Evolutionary conservation across 1,140 invertebrate genomes (phyloP).

Genomic region (Heterodera carotae): DNA sequence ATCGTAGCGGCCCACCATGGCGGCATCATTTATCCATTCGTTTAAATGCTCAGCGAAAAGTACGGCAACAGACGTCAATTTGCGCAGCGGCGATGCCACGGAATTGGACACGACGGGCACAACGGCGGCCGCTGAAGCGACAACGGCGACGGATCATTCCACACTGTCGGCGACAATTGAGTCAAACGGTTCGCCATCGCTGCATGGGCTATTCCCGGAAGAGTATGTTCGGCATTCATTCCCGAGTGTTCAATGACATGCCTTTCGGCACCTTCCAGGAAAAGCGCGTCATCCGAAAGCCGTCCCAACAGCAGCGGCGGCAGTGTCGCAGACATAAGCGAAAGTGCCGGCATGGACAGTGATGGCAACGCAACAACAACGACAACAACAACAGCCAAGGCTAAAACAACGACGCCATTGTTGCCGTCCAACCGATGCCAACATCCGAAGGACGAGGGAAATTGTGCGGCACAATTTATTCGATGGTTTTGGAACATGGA

Average conservation of each 20-base stretch:
- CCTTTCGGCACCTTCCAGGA: no score
- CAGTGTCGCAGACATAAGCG: not conserved
- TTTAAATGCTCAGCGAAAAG: slow-evolving; percentile 1
- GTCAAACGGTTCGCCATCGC: no score
- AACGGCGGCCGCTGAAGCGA: slow-evolving; percentile 30
- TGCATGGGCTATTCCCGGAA: no score
- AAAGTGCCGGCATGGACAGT: not conserved
- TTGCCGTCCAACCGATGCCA: slow-evolving; percentile 51
- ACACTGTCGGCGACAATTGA: no score
- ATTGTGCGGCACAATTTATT: slow-evolving; percentile 59
- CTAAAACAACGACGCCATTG: not conserved
- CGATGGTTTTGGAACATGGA: slow-evolving; percentile 70
- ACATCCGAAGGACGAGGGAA: slow-evolving; percentile 57
- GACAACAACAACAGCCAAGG: not conserved
- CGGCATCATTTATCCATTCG: not conserved
- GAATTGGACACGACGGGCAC: not conserved
- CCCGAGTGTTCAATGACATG: no score
- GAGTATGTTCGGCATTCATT: no score
- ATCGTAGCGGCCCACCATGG: not conserved
- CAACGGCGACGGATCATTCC: no score
- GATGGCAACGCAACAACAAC: not conserved
- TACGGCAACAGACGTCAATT: no score
- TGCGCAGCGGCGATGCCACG: slow-evolving; percentile 7
- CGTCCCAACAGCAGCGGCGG: no score
- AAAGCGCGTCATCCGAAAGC: no score